Evolutionary conservation across 2,888 invertebrate species (phyloP).

Genomic region (Agrotis exclamationis): DNA sequence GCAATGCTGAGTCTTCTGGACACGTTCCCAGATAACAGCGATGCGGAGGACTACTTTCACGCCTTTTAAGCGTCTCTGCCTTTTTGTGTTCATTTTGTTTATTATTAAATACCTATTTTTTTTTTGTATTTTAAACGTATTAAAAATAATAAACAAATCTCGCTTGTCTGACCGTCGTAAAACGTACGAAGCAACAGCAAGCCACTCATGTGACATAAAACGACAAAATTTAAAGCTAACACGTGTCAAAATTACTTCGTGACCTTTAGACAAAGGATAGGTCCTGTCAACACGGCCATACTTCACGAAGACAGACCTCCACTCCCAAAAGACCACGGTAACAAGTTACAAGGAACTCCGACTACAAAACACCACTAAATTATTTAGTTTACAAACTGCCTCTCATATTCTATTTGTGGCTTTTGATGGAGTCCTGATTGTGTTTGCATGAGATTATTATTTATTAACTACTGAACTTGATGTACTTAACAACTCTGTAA

Average conservation of each 20-base stretch:
- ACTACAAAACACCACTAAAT: constrained; percentile 68
- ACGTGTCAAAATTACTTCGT: constrained; percentile 22
- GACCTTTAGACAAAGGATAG: constrained; percentile 61
- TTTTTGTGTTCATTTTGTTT: no score
- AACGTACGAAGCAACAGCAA: background rate
- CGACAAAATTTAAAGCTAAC: constrained; percentile 1
- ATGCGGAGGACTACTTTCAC: no score
- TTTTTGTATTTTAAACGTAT: no score
- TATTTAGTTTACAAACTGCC: constrained; percentile 67
- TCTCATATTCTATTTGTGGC: constrained; percentile 61
- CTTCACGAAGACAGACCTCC: constrained; percentile 61
- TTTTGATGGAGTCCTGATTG: constrained; percentile 56
- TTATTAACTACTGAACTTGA: constrained; percentile 46
- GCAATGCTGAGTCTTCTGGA: no score
- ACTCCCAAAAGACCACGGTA: constrained; percentile 55
- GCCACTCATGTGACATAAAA: background rate
- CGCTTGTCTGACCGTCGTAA: background rate
- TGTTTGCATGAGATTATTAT: constrained; percentile 49
- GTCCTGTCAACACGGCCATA: constrained; percentile 68
- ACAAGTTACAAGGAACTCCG: constrained; percentile 57
- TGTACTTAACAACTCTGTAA: background rate
- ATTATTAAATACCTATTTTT: no score
- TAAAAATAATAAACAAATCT: background rate
- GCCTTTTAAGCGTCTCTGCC: no score
- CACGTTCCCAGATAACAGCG: no score